Conservation (phyloP, 2,888 invertebrate species). For the Leptopilina drosophilae region DNA sequence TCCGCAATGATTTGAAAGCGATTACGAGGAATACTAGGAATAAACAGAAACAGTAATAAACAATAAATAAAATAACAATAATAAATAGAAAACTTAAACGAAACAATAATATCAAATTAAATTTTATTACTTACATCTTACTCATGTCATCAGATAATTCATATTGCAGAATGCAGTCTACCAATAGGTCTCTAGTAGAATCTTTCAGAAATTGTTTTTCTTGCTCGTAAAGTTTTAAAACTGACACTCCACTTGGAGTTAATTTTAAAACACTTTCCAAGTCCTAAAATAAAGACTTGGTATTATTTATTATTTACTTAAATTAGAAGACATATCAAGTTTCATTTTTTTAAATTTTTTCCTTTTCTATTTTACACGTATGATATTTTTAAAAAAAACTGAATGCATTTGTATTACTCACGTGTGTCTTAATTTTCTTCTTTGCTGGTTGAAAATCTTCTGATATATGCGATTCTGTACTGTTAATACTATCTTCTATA, state of each 20-base stretch:
- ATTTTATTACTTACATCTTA: not conserved
- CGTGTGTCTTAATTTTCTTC: no score
- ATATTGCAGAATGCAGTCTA: not conserved
- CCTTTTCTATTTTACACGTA: no score
- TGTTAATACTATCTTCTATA: no score
- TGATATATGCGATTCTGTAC: no score
- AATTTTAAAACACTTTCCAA: not conserved
- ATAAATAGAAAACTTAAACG: not conserved
- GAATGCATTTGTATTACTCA: no score
- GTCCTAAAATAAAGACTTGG: not conserved
- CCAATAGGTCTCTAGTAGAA: not conserved
- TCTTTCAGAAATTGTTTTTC: not conserved
- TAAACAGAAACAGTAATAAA: not conserved
- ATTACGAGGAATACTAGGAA: constrained; percentile 3
- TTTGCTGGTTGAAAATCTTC: no score
- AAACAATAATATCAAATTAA: not conserved
- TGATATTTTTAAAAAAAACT: no score
- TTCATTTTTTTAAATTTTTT: no score
- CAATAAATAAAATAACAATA: not conserved
- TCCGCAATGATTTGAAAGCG: not conserved
- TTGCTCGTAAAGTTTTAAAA: not conserved
- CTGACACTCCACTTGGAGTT: not conserved
- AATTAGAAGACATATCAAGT: no score
- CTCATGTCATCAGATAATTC: not conserved
- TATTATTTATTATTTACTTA: no score